Evolutionary conservation across 2,888 invertebrate species (phyloP), one percentile per base, ranked within the genome.

Genomic region (Entomobrya proxima): DNA sequence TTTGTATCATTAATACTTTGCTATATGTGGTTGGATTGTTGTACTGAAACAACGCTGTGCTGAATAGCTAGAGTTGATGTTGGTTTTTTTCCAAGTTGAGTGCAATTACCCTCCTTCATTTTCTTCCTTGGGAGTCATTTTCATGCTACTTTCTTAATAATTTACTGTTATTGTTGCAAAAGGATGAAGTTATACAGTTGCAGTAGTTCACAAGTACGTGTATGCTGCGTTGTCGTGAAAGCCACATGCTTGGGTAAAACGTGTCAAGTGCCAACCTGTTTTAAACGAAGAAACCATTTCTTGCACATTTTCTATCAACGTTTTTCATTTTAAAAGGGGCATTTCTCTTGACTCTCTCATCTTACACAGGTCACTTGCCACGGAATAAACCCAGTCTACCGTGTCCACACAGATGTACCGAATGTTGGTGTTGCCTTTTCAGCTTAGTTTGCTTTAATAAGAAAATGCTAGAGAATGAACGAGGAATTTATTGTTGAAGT

Each of bases 111-210:
- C 67, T 40, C 30, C 47, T 64, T 61, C 75, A 75, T 82, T 82
- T 64, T 30, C 76, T 30, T 76, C 52, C 75, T 61, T 27, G 32
- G 37, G 82, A 82, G 82, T 58, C 75, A 76, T 82, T 82, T 82
- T 55, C 82, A 76, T 82, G 75, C 61, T 75, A 67, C 37, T n/a
- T 67, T 64, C 75, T 64, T 82, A 58, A 82, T 82, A 82, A 82
- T 82, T 82, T 75, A 82, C 50, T 69, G 80, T 80, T 72, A 80
- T 80, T 40, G 80, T 72, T 69, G 52, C 18, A 55, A 61, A 61
- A 44, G 74, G 35, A 52, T 32, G 32, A 21, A 44, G 69, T 44
- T 9, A 27, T 27, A 32, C n/a, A 32, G 61, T 35, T n/a, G 21
- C 27, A 15, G 13, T 2, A 58, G 58, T 27, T 69, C 7, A 32